Evolutionary conservation across 2,888 invertebrate genomes (phyloP).

Genomic region (Troglohyphantes excavatus): DNA sequence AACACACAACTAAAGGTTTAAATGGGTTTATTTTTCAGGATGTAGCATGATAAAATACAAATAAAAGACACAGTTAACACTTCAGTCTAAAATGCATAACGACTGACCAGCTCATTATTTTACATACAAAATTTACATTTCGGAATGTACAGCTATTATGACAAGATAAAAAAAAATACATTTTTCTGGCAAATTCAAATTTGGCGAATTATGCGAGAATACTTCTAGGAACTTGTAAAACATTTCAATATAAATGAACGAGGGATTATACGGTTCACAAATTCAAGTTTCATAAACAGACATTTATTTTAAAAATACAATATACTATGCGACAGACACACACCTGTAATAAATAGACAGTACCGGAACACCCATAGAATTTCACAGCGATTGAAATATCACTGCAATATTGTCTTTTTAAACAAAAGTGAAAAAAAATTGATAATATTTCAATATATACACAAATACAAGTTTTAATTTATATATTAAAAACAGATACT

Average conservation of each 20-base stretch:
- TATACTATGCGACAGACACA: not conserved
- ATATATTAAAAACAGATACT: no score
- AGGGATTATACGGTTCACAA: not conserved
- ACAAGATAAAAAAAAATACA: not conserved
- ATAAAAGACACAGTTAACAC: not conserved
- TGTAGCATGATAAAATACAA: constrained; percentile 9
- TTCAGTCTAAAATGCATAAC: constrained; percentile 1
- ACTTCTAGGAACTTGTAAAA: not conserved
- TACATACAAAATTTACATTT: constrained; percentile 4
- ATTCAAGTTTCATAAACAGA: not conserved
- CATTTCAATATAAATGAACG: not conserved
- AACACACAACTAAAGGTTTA: not conserved
- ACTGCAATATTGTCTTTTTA: no score
- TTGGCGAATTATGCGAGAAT: not conserved
- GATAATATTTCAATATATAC: no score
- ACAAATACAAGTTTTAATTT: no score
- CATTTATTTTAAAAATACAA: not conserved
- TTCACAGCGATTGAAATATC: no score
- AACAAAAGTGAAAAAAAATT: no score
- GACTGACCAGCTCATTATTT: not conserved
- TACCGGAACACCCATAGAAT: not conserved
- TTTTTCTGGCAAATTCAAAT: not conserved
- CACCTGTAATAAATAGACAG: not conserved
- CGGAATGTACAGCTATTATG: not conserved
- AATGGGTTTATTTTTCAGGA: not conserved